phyloP scores from a whole-genome alignment of 2,113 vertebrate genomes.

The Amphiprion percula region DNA sequence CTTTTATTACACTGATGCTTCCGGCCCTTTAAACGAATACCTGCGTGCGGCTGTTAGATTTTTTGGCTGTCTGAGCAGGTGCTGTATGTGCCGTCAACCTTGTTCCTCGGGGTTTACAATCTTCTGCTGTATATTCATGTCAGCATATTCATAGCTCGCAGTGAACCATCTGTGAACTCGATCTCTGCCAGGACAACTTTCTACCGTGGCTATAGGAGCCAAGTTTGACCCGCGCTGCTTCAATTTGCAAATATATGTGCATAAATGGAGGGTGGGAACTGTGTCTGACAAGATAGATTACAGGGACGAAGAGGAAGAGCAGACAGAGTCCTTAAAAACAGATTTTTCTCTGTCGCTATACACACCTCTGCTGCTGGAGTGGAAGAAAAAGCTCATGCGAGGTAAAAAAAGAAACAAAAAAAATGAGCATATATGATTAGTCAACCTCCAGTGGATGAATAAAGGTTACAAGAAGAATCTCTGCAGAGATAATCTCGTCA shows the following conservation, averaged over 20 bases:
- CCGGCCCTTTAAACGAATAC: not conserved
- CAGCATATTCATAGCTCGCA: conserved; percentile 49
- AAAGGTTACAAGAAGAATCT: conserved; percentile 6
- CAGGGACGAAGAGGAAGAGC: not conserved
- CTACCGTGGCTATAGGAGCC: not conserved
- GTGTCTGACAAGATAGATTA: not conserved
- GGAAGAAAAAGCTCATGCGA: no score
- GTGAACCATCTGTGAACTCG: conserved; percentile 50
- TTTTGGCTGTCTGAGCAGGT: conserved; percentile 9
- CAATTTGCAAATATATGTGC: conserved; percentile 20
- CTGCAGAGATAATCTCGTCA: not conserved
- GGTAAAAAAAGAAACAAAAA: not conserved
- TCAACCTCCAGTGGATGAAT: not conserved
- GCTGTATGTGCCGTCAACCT: conserved; percentile 10
- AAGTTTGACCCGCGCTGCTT: conserved; percentile 6
- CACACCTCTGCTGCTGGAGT: no score
- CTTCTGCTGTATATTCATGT: conserved; percentile 47
- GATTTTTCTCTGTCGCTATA: not conserved
- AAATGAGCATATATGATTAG: not conserved
- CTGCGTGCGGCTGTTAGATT: not conserved
- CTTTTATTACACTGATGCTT: not conserved
- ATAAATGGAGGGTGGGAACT: not conserved
- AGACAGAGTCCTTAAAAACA: not conserved
- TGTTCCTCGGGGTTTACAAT: conserved; percentile 17
- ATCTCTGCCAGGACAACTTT: conserved; percentile 28